Conservation (phyloP, 2,113 vertebrate genomes). For the Varanus salvator region DNA sequence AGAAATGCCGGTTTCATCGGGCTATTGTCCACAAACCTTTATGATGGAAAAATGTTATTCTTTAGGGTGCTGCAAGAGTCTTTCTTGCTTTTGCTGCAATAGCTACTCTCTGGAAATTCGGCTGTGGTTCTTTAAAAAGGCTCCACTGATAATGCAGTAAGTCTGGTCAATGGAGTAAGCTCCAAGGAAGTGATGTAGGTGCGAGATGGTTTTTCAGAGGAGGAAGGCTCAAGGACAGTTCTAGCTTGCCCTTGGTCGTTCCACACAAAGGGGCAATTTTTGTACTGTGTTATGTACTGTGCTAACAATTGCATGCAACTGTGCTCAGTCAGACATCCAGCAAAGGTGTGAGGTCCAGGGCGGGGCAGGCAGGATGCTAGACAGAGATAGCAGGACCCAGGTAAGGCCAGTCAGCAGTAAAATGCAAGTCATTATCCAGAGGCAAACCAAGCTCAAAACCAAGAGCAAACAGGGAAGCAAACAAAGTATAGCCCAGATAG, state of each 20-base stretch:
- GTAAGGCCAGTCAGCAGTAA: too few species aligned
- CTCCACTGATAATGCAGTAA: conserved; percentile 13
- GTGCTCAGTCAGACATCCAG: conserved; percentile 69
- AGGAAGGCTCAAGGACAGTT: conserved; percentile 77
- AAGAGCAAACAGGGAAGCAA: too few species aligned
- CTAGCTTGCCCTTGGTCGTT: conserved; percentile 80
- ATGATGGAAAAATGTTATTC: too few species aligned
- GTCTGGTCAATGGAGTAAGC: conserved; percentile 19
- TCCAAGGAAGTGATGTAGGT: background rate
- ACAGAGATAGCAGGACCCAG: too few species aligned
- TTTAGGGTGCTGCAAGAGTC: too few species aligned
- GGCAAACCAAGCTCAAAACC: too few species aligned
- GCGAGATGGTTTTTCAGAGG: conserved; percentile 77
- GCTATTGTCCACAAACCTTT: too few species aligned
- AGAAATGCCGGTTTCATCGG: background rate
- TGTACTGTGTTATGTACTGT: conserved; percentile 76
- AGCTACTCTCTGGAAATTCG: background rate
- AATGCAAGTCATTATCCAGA: too few species aligned
- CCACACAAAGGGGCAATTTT: conserved; percentile 74
- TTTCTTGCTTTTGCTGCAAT: too few species aligned
- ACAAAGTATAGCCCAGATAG: too few species aligned
- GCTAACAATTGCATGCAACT: conserved; percentile 75
- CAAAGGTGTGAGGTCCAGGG: background rate
- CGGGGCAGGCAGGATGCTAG: too few species aligned
- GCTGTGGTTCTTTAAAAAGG: background rate